Conservation (phyloP, 2,888 invertebrate species). For the Ferdinandea cuprea region DNA sequence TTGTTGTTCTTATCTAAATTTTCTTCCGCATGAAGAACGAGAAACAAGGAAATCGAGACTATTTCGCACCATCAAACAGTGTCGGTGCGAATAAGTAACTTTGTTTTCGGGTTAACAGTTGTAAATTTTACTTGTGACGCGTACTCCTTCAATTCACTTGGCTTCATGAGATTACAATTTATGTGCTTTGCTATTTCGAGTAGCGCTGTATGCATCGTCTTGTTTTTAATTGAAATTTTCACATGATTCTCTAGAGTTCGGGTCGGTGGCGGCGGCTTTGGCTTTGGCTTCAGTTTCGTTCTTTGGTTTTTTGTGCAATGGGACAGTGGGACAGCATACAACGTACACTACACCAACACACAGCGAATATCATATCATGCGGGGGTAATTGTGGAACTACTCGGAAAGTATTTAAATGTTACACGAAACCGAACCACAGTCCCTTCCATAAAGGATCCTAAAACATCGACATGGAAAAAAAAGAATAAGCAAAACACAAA, state of each 20-base stretch:
- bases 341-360: not conserved
- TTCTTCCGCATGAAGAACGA: not conserved
- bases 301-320: not conserved
- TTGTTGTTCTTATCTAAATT: not conserved
- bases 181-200: not conserved
- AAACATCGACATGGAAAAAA: not conserved
- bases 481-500: not conserved
- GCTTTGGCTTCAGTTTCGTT: not conserved
- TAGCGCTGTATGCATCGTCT: slow-evolving; percentile 1
- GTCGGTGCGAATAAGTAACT: not conserved
- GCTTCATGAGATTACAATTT: slow-evolving; percentile 9
- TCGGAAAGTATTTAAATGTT: slow-evolving; percentile 23
- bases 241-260: slow-evolving; percentile 14
- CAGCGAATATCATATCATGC: not conserved
- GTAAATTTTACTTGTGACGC: slow-evolving; percentile 10
- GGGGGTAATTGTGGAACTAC: slow-evolving; percentile 11
- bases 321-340: not conserved
- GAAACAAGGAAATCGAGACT: not conserved
- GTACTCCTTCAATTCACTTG: slow-evolving; percentile 15
- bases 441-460: not conserved
- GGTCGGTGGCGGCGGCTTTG: not conserved
- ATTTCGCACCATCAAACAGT: not conserved
- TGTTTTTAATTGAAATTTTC: slow-evolving; percentile 42
- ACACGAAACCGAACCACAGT: not conserved
- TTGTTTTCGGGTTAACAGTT: not conserved